A percentile compares a stretch with the other conserved stretches of the same genome.
Evolutionary conservation across 1,140 invertebrate genomes (phyloP).

Genomic region (Zaprionus africanus): DNA sequence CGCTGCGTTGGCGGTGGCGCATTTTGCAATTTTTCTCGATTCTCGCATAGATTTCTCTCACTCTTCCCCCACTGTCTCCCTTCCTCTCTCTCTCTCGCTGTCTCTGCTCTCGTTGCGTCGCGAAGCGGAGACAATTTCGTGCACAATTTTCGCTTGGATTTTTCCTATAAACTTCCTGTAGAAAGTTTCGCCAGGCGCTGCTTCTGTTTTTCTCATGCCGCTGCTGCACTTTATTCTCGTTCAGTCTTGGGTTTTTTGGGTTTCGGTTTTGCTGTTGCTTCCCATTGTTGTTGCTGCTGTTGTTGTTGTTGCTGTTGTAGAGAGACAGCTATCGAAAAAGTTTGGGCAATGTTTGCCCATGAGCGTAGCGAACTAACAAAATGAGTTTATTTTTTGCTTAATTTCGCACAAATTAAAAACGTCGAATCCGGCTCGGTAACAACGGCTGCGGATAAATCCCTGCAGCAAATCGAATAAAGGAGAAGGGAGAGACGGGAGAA

Average conservation of each 20-base stretch:
- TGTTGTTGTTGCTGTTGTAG: conserved; percentile 12
- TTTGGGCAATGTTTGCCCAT: conserved; percentile 70
- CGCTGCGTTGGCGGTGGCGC: conserved; percentile 26
- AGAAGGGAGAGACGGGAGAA: background rate
- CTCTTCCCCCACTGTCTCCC: background rate
- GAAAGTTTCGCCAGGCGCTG: conserved; percentile 50
- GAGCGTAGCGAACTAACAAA: conserved; percentile 65
- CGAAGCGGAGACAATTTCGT: conserved; percentile 52
- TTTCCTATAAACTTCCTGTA: conserved; percentile 37
- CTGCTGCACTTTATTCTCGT: conserved; percentile 8
- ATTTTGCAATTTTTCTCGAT: conserved; percentile 47
- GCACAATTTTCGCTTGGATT: conserved; percentile 41
- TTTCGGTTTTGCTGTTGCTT: conserved; percentile 39
- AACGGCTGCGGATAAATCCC: conserved; percentile 37
- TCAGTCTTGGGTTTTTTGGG: conserved; percentile 28
- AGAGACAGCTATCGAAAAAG: conserved; percentile 81
- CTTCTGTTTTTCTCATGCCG: conserved; percentile 10
- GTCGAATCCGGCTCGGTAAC: conserved; percentile 55
- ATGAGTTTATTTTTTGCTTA: conserved; percentile 83
- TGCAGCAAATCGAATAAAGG: conserved; percentile 8
- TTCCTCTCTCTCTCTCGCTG: background rate
- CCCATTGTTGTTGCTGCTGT: conserved; percentile 3
- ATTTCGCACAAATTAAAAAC: conserved; percentile 82
- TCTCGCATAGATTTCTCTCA: conserved; percentile 49
- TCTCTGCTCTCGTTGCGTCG: conserved; percentile 1